Conservation (phyloP, 1,140 invertebrate genomes). For the Tenebrio molitor region DNA sequence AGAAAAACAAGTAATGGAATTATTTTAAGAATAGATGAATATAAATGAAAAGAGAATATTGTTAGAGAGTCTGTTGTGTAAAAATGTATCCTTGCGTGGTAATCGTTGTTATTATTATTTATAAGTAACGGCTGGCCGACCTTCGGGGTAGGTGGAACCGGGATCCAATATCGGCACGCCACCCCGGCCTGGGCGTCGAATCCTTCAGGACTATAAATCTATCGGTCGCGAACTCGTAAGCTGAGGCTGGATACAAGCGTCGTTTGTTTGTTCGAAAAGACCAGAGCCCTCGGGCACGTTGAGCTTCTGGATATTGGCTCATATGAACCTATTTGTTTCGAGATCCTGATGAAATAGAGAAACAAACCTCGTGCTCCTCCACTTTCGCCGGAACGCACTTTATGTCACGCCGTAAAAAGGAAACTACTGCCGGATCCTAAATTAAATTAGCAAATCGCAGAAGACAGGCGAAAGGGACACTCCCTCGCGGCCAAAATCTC, state of each 20-base stretch:
- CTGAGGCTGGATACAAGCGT: slow-evolving; percentile 57
- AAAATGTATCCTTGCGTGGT: no score
- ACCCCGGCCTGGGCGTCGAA: slow-evolving; percentile 48
- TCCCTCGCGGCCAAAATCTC: no score
- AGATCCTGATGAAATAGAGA: slow-evolving; percentile 50
- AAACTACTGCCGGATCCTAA: background rate
- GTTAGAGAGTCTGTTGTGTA: no score
- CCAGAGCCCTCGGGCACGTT: slow-evolving; percentile 48
- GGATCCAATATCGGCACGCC: no score
- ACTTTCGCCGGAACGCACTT: background rate
- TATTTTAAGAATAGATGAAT: no score
- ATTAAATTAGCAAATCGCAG: background rate
- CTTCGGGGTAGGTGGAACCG: no score
- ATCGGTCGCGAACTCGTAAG: slow-evolving; percentile 54
- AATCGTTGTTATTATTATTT: no score
- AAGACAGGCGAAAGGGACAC: no score
- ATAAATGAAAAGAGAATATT: no score
- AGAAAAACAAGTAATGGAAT: no score
- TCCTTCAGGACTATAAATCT: slow-evolving; percentile 58
- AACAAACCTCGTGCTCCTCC: background rate
- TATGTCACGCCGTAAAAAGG: background rate
- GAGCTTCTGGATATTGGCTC: slow-evolving; percentile 55
- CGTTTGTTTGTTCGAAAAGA: slow-evolving; percentile 56
- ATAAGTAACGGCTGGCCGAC: no score
- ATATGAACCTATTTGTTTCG: slow-evolving; percentile 57